phyloP scores from a whole-genome alignment of 2,113 vertebrate genomes.

The Hippocampus comes region DNA sequence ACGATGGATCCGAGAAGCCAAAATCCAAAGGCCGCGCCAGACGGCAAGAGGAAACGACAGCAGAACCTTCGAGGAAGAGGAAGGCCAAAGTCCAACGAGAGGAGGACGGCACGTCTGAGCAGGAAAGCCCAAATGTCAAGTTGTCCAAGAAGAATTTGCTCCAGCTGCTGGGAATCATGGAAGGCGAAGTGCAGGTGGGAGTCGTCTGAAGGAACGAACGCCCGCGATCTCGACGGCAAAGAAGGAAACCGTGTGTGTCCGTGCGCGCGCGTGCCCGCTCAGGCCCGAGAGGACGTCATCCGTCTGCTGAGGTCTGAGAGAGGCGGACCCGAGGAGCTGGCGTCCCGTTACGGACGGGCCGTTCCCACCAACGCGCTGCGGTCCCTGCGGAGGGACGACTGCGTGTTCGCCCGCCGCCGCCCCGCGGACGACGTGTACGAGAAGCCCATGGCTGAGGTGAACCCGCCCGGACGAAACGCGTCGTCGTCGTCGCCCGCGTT shows the following conservation, averaged over 20 bases:
- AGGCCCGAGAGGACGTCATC: constrained; percentile 96
- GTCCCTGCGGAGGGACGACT: constrained; percentile 84
- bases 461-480: background rate
- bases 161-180: constrained; percentile 90
- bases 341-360: constrained; percentile 88
- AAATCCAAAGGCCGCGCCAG: constrained; percentile 53
- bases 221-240: background rate
- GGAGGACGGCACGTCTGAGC: constrained; percentile 59
- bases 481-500: too few species aligned
- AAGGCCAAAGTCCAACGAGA: constrained; percentile 47
- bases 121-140: background rate
- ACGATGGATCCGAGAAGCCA: constrained; percentile 72
- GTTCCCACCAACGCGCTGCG: constrained; percentile 80
- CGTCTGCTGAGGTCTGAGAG: constrained; percentile 85
- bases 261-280: constrained; percentile 22
- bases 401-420: constrained; percentile 69
- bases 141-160: constrained; percentile 85
- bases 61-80: constrained; percentile 38
- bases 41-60: constrained; percentile 47
- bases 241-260: background rate
- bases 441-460: constrained; percentile 91
- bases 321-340: constrained; percentile 81
- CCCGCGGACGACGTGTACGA: constrained; percentile 86
- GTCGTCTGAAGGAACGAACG: background rate
- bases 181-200: constrained; percentile 90